Evolutionary conservation across 1,140 invertebrate species (phyloP), one percentile per base, ranked within the genome.

Genomic region (Notospermus geniculatus): DNA sequence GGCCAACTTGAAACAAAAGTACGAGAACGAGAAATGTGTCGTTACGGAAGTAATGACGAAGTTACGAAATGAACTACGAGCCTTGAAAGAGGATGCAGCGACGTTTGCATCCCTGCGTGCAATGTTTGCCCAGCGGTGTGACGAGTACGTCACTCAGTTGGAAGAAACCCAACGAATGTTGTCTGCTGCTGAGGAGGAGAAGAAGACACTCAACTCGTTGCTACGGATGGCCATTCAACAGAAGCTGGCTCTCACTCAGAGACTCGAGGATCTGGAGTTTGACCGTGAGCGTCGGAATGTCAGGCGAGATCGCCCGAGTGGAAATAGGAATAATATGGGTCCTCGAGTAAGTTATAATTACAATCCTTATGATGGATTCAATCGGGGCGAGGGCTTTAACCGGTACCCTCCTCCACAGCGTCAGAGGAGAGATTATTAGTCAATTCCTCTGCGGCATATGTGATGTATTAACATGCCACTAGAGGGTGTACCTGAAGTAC

Each of bases 61-160:
- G 78, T 82, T 98, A 60, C 83, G 95, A 57, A 96, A 97, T 78
- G 95, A 98, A 82, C 86, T 98, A 43, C 87, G 95, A 67, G 86
- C 92, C 69, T 84, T 98, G 54, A 98, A 98, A 80, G 95, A 98
- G 61, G 97, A 99, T 83, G 96, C 97, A 2, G 97, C 97, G 43
- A 99, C 96, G 13, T 99, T 99, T 85, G 97, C 96, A 67, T 98
- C 94, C 85, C 82, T 99, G 58, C 88, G 97, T 72, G 95, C 97
- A 46, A 98, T 99, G 95, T 99, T 99, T 83, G 95, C 93, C 32
- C 95, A 97, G 58, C 88, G 97, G 36, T 98, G 95, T 83, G 95
- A 98, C 83, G 95, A 99, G 83, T 98, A 98, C 81, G 93, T 94
- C 7, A 97, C 96, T 19, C 93, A 99, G 84, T 89, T 98, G 62